These are phyloP conservation scores for Sarcophaga variegata DNA, from an alignment of 2,888 invertebrate species.

Conservation along the genomic window DNA sequence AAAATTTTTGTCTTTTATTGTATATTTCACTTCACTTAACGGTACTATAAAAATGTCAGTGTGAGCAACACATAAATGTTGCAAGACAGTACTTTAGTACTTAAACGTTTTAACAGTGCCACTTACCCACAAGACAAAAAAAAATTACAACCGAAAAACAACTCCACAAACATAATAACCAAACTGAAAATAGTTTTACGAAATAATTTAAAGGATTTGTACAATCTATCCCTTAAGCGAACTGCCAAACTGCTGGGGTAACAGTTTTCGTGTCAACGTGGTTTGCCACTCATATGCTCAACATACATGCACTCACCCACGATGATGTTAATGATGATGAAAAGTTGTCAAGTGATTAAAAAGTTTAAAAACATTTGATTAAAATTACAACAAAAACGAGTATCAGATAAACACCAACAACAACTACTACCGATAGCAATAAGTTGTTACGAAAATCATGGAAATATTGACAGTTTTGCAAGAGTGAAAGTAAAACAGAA, in stretches of 20 bases:
- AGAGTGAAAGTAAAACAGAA: too few species aligned
- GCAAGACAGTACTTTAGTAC: conserved; percentile 34
- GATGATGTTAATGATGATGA: conserved; percentile 71
- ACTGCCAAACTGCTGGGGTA: not conserved
- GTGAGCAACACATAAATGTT: conserved; percentile 25
- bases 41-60: not conserved
- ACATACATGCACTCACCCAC: not conserved
- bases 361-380: conserved; percentile 76
- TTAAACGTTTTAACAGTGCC: conserved; percentile 61
- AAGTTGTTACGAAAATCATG: not conserved
- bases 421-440: not conserved
- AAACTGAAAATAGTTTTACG: conserved; percentile 58
- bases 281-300: not conserved
- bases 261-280: too few species aligned
- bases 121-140: conserved; percentile 62
- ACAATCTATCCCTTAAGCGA: conserved; percentile 43
- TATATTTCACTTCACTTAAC: not conserved
- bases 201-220: conserved; percentile 60
- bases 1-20: not conserved
- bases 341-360: conserved; percentile 77
- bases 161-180: conserved; percentile 6
- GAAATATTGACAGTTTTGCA: too few species aligned
- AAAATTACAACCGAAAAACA: conserved; percentile 6
- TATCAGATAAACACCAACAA: conserved; percentile 69
- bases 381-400: conserved; percentile 70